These are phyloP conservation scores for Phalacrocorax carbo DNA, from an alignment of 2,113 vertebrate genomes.

Conservation along the genomic window DNA sequence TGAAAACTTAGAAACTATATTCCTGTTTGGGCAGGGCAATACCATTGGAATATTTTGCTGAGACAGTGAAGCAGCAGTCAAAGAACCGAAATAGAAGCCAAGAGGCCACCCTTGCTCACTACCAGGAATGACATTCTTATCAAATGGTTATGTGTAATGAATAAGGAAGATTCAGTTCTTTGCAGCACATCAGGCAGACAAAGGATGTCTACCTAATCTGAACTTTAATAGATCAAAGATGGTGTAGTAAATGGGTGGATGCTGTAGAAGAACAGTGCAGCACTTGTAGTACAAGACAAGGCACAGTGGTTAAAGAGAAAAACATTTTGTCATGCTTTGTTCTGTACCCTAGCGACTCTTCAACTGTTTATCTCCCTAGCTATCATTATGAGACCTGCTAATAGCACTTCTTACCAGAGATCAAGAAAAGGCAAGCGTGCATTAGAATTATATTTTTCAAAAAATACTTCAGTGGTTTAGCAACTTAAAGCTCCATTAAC, in stretches of 20 bases:
- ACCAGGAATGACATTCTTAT: neutral
- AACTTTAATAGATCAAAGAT: neutral
- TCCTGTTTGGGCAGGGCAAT: neutral
- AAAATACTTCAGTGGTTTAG: neutral
- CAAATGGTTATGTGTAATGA: neutral
- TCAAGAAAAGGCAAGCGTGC: neutral
- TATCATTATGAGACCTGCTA: neutral
- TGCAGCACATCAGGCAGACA: neutral
- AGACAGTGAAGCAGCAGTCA: neutral
- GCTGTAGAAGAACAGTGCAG: neutral
- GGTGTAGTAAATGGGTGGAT: neutral
- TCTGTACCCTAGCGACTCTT: neutral
- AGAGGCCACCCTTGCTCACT: neutral
- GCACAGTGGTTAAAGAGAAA: neutral
- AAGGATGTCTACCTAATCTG: neutral
- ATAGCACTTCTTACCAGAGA: neutral
- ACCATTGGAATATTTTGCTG: neutral
- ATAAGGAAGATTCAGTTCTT: neutral
- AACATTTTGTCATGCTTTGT: neutral
- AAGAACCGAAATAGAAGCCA: neutral
- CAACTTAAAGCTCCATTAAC: neutral
- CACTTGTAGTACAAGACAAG: neutral
- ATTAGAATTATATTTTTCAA: neutral
- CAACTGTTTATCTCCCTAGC: neutral
- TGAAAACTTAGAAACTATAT: neutral